Evolutionary conservation across 1,140 invertebrate genomes (phyloP).

Genomic region (Colletes gigas): DNA sequence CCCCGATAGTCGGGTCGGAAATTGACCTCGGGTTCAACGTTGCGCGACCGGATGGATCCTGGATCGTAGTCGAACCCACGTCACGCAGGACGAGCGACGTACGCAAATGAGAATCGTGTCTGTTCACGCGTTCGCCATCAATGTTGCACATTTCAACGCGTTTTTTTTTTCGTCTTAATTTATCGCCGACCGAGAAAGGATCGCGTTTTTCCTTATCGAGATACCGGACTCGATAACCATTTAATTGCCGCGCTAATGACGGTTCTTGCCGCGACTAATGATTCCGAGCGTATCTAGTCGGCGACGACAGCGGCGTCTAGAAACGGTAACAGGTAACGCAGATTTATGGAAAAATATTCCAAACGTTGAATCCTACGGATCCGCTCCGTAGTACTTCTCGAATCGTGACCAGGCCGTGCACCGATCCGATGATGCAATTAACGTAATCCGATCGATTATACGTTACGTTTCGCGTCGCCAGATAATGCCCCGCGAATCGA

Average conservation of each 20-base stretch:
- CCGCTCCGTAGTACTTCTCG: neutral
- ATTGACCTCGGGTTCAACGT: too few species aligned
- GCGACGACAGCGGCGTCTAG: constrained; percentile 53
- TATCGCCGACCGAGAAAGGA: constrained; percentile 26
- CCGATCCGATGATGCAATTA: constrained; percentile 13
- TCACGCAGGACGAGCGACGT: too few species aligned
- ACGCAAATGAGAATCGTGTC: neutral
- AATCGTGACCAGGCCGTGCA: neutral
- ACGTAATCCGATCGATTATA: constrained; percentile 36
- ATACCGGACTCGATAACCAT: constrained; percentile 66
- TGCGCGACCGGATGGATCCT: too few species aligned
- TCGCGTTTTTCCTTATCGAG: constrained; percentile 55
- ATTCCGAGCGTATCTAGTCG: constrained; percentile 55
- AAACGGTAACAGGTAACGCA: neutral
- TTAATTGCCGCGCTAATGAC: constrained; percentile 68
- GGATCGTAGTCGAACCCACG: too few species aligned
- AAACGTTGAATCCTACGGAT: neutral
- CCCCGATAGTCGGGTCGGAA: too few species aligned
- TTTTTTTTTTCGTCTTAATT: constrained; percentile 29
- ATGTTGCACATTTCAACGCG: neutral
- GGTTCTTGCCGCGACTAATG: constrained; percentile 66
- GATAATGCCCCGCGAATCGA: constrained; percentile 2
- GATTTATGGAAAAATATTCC: constrained; percentile 39
- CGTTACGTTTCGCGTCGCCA: neutral
- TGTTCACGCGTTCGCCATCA: neutral